Percentiles rank a stretch among this genome's conserved stretches.
These are phyloP conservation scores for Trachythela sp. DNA, from an alignment of 64 coral and sea anemone genomes.

Conservation along the genomic window DNA sequence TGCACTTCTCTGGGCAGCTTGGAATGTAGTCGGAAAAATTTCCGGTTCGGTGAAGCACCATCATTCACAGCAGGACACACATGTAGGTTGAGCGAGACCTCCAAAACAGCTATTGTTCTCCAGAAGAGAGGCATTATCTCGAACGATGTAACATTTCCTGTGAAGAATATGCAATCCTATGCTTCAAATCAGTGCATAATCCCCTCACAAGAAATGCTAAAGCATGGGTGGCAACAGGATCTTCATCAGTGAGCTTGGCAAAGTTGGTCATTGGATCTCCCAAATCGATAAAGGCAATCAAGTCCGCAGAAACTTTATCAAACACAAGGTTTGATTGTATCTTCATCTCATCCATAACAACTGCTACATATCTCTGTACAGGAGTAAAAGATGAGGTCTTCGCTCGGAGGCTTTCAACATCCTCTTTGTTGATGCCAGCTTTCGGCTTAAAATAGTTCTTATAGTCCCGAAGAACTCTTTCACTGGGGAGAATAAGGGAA, in stretches of 20 bases:
- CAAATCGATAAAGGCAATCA: background rate
- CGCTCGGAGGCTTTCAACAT: too few species aligned
- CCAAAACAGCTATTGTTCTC: background rate
- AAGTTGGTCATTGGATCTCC: too few species aligned
- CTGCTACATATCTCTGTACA: background rate
- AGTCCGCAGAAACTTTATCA: background rate
- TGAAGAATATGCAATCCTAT: background rate
- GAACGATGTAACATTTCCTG: too few species aligned
- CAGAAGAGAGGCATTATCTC: too few species aligned
- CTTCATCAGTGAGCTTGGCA: background rate
- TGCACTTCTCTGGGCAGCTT: background rate
- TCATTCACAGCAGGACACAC: constrained; percentile 6
- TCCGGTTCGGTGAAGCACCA: background rate
- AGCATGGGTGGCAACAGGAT: background rate
- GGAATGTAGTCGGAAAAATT: background rate
- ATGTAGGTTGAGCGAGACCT: background rate
- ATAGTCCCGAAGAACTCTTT: too few species aligned
- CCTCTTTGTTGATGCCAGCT: too few species aligned
- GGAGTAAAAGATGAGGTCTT: background rate
- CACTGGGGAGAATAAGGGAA: background rate
- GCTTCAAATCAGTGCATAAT: background rate
- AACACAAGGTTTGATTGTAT: background rate
- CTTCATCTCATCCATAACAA: background rate
- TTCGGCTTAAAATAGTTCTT: too few species aligned
- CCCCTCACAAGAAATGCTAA: constrained; percentile 5